Evolutionary conservation across 2,888 invertebrate genomes (phyloP), one percentile per base, ranked within the genome.

Genomic region (Calameuta pallipes): DNA sequence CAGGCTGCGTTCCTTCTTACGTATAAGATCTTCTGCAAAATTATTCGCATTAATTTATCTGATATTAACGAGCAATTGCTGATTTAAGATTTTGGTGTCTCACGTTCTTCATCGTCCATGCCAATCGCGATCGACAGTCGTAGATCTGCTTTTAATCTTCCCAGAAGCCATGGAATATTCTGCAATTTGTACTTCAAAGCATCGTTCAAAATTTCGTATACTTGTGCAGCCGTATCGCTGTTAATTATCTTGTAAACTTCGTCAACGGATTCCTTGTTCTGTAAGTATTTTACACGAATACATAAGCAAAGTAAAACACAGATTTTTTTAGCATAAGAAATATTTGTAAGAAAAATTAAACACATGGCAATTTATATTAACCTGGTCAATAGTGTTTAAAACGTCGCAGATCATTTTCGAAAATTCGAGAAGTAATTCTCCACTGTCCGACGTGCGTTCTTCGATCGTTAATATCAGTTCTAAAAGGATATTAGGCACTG

Each of bases 1-100:
- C 36, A 94, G 89, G 23, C 93, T 93, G 73, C 93, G 92, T 87
- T 94, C 94, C 83, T 93, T 92, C 0, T 90, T 89, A 84, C 92
- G 93, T 73, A 94, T 86, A 81, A 91, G 89, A 75, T 93, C 56
- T 92, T 75, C 91, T 88, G 79, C 86, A 69, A 13, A 80, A 78
- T 74, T 41, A 69, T 33, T 75, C 34, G 15, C 69, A 76, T 33
- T 75, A 75, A 30, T 36, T 13, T 31, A 73, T n/a, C 30, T 6
- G 34, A 1, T 11, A 56, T 56, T 2, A 56, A 56, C 11, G 37
- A 68, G n/a, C 15, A 74, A 31, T 37, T 74, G 33, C 6, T 23
- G 23, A 34, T 36, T 23, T 79, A 70, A 56, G 70, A 56, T 36
- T 75, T 37, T 35, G 23, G n/a, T 9, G 69, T 68, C 68, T 75